These are phyloP conservation scores for Nothoprocta pentlandii DNA, from an alignment of 2,113 vertebrate genomes.

Conservation along the genomic window DNA sequence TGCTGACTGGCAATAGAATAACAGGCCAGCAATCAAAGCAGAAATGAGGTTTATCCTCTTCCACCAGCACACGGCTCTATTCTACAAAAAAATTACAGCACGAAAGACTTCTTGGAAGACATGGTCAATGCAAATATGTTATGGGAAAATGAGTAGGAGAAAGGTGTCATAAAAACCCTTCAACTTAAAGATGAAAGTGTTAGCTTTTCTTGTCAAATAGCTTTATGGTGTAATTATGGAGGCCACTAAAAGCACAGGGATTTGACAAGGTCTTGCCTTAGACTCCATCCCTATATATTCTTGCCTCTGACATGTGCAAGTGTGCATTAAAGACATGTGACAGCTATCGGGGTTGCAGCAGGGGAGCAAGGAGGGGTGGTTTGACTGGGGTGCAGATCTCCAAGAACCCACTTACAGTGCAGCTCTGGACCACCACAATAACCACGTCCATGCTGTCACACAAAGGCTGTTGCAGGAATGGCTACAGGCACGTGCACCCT, in stretches of 20 bases:
- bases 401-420: background rate
- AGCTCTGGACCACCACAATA: background rate
- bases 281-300: background rate
- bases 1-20: background rate
- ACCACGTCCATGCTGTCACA: background rate
- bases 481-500: background rate
- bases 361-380: background rate
- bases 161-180: background rate
- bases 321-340: background rate
- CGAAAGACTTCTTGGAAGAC: background rate
- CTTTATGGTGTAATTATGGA: background rate
- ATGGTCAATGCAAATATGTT: background rate
- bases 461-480: background rate
- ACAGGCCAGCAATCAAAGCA: background rate
- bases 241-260: background rate
- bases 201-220: background rate
- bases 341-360: background rate
- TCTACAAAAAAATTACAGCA: background rate
- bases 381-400: background rate
- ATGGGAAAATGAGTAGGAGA: background rate
- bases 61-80: background rate
- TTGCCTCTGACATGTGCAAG: background rate
- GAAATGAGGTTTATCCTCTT: background rate
- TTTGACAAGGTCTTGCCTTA: background rate
- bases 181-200: background rate